phyloP scores from a whole-genome alignment of 2,113 vertebrate genomes.

The Otus sunia region DNA sequence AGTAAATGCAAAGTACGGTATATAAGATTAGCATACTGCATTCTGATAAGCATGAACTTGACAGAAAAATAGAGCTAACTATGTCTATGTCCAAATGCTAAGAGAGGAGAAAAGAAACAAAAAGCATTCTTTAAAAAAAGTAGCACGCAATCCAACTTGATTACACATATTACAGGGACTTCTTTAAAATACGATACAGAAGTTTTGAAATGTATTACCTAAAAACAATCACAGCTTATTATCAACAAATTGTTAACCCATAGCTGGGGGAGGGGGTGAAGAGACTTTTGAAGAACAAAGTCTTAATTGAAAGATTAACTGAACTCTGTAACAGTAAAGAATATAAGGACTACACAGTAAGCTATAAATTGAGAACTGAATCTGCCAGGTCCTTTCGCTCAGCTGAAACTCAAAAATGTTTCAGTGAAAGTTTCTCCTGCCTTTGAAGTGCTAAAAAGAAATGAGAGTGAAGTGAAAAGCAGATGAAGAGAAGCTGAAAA shows the following conservation, averaged over 20 bases:
- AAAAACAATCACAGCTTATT: neutral
- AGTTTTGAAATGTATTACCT: neutral
- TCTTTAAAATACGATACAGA: neutral
- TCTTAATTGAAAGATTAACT: neutral
- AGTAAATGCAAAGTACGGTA: neutral
- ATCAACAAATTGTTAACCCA: neutral
- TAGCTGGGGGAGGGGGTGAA: neutral
- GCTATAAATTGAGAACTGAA: neutral
- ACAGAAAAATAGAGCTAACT: neutral
- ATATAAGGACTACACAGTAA: neutral
- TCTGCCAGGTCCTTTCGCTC: neutral
- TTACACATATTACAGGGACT: neutral
- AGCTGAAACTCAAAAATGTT: neutral
- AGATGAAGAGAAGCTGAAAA: neutral
- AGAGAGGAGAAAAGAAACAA: neutral
- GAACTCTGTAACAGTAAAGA: neutral
- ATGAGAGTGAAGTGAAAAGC: neutral
- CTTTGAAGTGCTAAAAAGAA: neutral
- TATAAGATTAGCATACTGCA: neutral
- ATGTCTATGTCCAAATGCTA: neutral
- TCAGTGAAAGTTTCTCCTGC: neutral
- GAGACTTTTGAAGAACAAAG: neutral
- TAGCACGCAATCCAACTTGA: neutral
- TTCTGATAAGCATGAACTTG: neutral
- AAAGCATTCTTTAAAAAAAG: neutral